These are phyloP conservation scores for Reticulitermes speratus DNA, from an alignment of 1,140 invertebrate genomes.

Conservation along the genomic window DNA sequence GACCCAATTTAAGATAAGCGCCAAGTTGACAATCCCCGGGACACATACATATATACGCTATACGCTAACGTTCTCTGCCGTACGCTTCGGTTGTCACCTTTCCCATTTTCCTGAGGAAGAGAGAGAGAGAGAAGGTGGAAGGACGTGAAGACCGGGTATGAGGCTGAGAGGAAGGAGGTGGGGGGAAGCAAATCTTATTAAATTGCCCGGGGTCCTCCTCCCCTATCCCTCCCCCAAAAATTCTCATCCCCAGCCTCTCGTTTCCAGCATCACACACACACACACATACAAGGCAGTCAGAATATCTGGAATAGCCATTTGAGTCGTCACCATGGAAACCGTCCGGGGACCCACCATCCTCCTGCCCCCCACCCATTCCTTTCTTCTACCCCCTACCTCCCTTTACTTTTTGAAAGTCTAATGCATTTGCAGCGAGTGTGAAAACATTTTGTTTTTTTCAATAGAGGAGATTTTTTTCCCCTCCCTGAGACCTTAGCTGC, in stretches of 20 bases:
- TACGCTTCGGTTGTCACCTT: constrained; percentile 43
- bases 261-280: constrained; percentile 9
- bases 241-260: background rate
- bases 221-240: background rate
- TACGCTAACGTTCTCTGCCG: background rate
- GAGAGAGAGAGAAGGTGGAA: background rate
- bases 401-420: constrained; percentile 34
- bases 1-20: constrained; percentile 11
- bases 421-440: constrained; percentile 30
- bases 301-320: constrained; percentile 42
- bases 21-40: background rate
- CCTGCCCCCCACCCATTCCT: background rate
- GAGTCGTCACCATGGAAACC: constrained; percentile 31
- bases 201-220: constrained; percentile 42
- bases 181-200: constrained; percentile 45
- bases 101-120: constrained; percentile 40
- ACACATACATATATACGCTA: constrained; percentile 1
- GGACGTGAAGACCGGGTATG: background rate
- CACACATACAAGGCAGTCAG: constrained; percentile 30
- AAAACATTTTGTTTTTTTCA: constrained; percentile 31
- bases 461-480: constrained; percentile 32
- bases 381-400: constrained; percentile 24
- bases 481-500: background rate
- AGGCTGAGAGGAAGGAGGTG: constrained; percentile 26
- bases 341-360: constrained; percentile 27